A percentile compares a stretch with the other conserved stretches of the same genome.
Evolutionary conservation across 2,888 invertebrate species (phyloP).

Genomic region (Calameuta filiformis): DNA sequence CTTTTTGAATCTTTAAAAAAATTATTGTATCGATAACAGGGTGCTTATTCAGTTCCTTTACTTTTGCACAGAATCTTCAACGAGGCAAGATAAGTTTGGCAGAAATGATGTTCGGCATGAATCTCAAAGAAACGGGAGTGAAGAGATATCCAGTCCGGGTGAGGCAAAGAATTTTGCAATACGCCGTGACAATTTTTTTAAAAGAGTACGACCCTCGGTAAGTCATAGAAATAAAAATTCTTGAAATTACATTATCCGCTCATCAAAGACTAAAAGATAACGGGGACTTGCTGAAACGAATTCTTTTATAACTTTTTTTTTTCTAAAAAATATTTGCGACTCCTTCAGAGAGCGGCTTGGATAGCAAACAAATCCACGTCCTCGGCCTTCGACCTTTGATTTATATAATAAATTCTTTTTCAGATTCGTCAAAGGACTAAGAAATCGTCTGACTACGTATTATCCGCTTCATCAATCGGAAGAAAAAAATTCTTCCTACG

Average conservation of each 20-base stretch:
- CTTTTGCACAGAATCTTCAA: conserved; percentile 75
- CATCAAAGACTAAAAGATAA: not conserved
- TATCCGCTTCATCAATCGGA: conserved; percentile 78
- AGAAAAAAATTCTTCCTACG: conserved; percentile 56
- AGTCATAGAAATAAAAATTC: conserved; percentile 47
- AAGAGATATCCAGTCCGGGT: conserved; percentile 88
- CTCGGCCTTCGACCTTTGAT: not conserved
- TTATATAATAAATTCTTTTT: conserved; percentile 50
- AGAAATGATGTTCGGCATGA: conserved; percentile 94
- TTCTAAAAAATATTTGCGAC: conserved; percentile 10
- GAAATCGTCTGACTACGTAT: conserved; percentile 74
- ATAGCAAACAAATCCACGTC: not conserved
- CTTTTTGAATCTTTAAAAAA: not conserved
- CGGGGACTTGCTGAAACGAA: conserved; percentile 1
- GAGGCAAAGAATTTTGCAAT: conserved; percentile 87
- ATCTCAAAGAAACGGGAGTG: conserved; percentile 89
- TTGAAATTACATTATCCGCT: not conserved
- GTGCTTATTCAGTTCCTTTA: not conserved
- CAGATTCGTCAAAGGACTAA: conserved; percentile 82
- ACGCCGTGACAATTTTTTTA: conserved; percentile 88
- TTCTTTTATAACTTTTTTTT: conserved; percentile 12
- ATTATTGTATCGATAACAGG: not conserved
- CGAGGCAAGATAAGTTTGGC: conserved; percentile 86
- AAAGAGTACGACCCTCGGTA: conserved; percentile 83
- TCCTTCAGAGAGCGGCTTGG: not conserved